Base-by-base conservation (phyloP, 2,797 vertebrate species). In the Coluber constrictor region DNA sequence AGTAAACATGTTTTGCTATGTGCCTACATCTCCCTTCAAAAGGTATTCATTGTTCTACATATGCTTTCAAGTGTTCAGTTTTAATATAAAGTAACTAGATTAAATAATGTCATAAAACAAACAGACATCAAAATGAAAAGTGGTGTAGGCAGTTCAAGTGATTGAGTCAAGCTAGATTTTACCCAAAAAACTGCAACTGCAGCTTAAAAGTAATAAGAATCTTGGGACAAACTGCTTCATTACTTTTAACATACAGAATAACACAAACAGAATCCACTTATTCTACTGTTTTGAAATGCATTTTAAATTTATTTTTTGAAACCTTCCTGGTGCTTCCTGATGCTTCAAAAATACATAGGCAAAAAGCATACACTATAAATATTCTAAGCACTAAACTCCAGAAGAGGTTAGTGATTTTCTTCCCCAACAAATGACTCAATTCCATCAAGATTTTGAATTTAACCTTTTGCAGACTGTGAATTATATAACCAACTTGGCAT, bases 401-500 rank as follows among this genome's bases (percentile, higher is more conserved):
- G 56, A 56, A 96, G 95, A 95, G 90, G 83, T 94, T 95, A 96
- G 60, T 93, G 94, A 95, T 94, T 96, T 94, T 95, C 94, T 96
- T 96, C 94, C 94, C 93, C 92, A 93, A 90, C 88, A 93, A 96
- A 94, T 96, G 57, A 97, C 90, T 97, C 94, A 95, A 95, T 96
- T 83, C 95, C 90, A 94, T 47, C 90, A 93, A 97, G 92, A 59
- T 96, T 94, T 94, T 96, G 92, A 95, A 87, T 94, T 96, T 93
- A 97, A 96, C 93, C 92, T 96, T 96, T 95, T 87, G 88, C 55
- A 95, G 95, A 95, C 95, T 97, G 95, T 94, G 94, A 94, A 96
- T 97, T 97, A 97, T 91, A 96, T 96, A 97, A 97, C 94, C 93
- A 95, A 92, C 61, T 95, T 95, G 92, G 91, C 90, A 92, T 93